Conservation (phyloP, 2,113 vertebrate species). For the Tonatia bakeri region DNA sequence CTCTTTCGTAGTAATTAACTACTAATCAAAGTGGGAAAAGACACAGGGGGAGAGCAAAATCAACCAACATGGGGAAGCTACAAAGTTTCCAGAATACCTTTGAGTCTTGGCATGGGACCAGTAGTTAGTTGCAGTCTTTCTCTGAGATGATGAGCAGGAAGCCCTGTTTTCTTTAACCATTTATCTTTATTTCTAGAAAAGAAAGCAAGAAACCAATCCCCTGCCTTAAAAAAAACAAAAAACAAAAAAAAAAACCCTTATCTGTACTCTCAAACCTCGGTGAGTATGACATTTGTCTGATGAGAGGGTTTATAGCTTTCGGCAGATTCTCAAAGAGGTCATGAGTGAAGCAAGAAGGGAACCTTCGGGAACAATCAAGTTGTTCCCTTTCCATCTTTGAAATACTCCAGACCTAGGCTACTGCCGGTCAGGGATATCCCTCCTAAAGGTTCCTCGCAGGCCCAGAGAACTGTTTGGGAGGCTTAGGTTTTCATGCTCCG, state of each 20-base stretch:
- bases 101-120: not conserved
- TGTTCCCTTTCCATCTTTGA: not conserved
- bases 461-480: not conserved
- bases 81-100: not conserved
- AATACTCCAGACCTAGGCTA: not conserved
- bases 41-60: not conserved
- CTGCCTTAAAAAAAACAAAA: not conserved
- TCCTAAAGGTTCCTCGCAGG: not conserved
- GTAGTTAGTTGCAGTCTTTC: not conserved
- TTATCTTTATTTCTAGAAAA: not conserved
- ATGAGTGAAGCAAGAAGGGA: not conserved
- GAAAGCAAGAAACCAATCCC: not conserved
- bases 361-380: not conserved
- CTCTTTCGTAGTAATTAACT: not conserved
- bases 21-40: not conserved
- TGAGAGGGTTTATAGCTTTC: not conserved
- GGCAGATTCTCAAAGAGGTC: not conserved
- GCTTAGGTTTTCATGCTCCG: not conserved
- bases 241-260: not conserved
- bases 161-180: not conserved
- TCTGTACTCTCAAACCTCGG: not conserved
- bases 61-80: not conserved
- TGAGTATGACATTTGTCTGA: not conserved
- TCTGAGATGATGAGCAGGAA: not conserved
- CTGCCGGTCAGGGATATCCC: not conserved